phyloP scores from a whole-genome alignment of 2,797 vertebrate species.

The Gorsachius magnificus region DNA sequence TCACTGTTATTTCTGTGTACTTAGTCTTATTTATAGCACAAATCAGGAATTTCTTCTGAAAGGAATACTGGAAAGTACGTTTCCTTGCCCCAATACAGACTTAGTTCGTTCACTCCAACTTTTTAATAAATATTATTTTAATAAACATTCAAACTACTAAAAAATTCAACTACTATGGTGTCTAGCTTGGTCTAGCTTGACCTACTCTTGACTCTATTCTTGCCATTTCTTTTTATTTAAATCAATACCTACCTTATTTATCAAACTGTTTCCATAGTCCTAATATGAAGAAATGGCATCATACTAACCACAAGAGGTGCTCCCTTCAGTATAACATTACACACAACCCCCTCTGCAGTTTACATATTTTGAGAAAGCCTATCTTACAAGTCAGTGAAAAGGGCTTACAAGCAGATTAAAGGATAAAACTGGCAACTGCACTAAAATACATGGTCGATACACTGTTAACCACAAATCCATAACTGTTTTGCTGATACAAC shows the following conservation, averaged over 20 bases:
- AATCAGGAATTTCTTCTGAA: neutral
- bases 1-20: neutral
- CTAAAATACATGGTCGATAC: neutral
- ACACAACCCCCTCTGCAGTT: neutral
- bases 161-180: neutral
- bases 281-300: neutral
- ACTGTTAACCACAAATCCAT: conserved; percentile 45
- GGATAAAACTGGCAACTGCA: conserved; percentile 4
- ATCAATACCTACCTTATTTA: neutral
- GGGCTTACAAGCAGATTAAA: conserved; percentile 54
- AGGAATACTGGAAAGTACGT: rapidly evolving
- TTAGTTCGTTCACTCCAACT: neutral
- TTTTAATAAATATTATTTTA: neutral
- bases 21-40: neutral
- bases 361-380: neutral
- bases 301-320: neutral
- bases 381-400: neutral
- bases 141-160: neutral
- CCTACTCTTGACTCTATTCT: neutral
- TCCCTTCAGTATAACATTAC: neutral
- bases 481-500: conserved; percentile 49
- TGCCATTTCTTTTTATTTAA: neutral
- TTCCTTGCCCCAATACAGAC: neutral
- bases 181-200: neutral
- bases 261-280: neutral